Evolutionary conservation across 1,140 invertebrate species (phyloP).

Genomic region (Drosophila mayri): DNA sequence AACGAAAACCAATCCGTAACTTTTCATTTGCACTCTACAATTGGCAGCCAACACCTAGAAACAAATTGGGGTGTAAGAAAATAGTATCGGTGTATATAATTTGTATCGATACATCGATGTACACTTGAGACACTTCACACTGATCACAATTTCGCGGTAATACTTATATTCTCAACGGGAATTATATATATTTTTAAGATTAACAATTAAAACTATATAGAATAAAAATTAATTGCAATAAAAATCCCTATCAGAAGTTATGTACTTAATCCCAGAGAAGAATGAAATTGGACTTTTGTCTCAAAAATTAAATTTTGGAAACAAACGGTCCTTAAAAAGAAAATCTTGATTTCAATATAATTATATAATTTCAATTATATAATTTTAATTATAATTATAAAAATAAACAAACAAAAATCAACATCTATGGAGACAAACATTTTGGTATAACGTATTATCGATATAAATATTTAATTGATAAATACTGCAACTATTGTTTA

Average conservation of each 20-base stretch:
- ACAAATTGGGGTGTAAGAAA: slow-evolving; percentile 48
- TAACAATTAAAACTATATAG: too few species aligned
- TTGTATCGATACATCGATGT: slow-evolving; percentile 25
- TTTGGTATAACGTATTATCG: neutral
- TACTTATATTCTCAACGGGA: neutral
- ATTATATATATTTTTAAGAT: too few species aligned
- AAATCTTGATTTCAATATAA: neutral
- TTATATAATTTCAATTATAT: too few species aligned
- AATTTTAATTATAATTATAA: neutral
- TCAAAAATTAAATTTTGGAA: neutral
- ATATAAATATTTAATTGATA: slow-evolving; percentile 1
- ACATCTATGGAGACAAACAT: neutral
- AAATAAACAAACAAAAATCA: neutral
- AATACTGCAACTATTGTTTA: neutral
- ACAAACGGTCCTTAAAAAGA: neutral
- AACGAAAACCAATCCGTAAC: slow-evolving; percentile 63
- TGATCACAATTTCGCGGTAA: neutral
- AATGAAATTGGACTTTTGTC: neutral
- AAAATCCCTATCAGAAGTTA: too few species aligned
- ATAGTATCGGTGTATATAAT: slow-evolving; percentile 39
- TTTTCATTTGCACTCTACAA: slow-evolving; percentile 76
- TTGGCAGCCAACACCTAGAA: slow-evolving; percentile 80
- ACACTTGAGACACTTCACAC: neutral
- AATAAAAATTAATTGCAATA: neutral
- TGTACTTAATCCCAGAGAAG: too few species aligned